Percentiles rank a stretch among this genome's conserved stretches.
Evolutionary conservation across 2,888 invertebrate genomes (phyloP).

Genomic region (Loripinus fragilis): DNA sequence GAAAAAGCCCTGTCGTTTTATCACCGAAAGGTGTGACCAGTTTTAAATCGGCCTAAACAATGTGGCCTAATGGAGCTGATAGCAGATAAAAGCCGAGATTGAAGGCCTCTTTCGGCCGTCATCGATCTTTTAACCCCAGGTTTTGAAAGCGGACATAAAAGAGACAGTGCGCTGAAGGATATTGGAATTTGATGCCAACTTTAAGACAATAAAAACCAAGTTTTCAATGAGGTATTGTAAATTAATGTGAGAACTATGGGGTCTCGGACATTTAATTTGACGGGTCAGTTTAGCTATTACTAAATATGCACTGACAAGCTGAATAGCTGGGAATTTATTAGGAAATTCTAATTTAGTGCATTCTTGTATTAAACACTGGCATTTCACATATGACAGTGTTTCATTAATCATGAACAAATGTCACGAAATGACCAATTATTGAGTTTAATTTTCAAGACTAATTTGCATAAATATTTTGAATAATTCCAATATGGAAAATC

Average conservation of each 20-base stretch:
- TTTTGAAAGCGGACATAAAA: conserved; percentile 55
- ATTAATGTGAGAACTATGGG: conserved; percentile 64
- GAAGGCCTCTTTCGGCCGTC: conserved; percentile 26
- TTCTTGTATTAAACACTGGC: not conserved
- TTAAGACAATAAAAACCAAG: conserved; percentile 61
- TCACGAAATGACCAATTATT: conserved; percentile 14
- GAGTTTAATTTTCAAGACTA: not conserved
- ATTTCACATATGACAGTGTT: conserved; percentile 15
- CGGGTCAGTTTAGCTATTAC: conserved; percentile 17
- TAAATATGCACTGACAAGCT: conserved; percentile 18
- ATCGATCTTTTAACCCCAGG: conserved; percentile 50
- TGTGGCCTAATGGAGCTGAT: conserved; percentile 52
- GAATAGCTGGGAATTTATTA: conserved; percentile 16
- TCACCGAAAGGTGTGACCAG: conserved; percentile 41
- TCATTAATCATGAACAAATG: conserved; percentile 16
- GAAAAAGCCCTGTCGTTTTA: conserved; percentile 22
- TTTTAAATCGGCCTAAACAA: conserved; percentile 52
- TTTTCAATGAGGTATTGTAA: conserved; percentile 46
- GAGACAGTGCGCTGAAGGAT: conserved; percentile 46
- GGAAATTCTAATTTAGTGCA: conserved; percentile 17
- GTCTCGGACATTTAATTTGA: conserved; percentile 33
- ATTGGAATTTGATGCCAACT: conserved; percentile 63
- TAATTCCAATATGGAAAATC: too few relatives aligned
- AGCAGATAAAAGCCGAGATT: conserved; percentile 33
- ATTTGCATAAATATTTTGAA: conserved; percentile 11